phyloP scores from a whole-genome alignment of 2,888 invertebrate species.

The Drosophila melanosoma region DNA sequence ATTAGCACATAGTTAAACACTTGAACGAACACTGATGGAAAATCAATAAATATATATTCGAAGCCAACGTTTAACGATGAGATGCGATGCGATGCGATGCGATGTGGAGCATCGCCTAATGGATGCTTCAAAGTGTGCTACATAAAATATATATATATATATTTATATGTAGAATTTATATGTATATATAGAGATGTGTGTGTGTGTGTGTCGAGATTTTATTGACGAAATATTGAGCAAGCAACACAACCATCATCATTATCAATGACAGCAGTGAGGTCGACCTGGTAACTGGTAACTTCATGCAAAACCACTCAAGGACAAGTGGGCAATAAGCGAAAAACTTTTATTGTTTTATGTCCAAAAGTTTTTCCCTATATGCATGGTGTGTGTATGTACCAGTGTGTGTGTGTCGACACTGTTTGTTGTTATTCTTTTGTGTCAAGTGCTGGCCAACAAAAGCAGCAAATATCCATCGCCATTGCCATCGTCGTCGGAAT shows the following conservation, averaged over 20 bases:
- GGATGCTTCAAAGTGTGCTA: conserved; percentile 59
- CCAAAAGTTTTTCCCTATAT: conserved; percentile 57
- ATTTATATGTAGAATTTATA: conserved; percentile 7
- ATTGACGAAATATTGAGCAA: conserved; percentile 70
- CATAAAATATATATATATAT: conserved; percentile 22
- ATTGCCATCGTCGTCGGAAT: conserved; percentile 13
- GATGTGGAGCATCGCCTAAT: conserved; percentile 43
- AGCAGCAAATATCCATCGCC: conserved; percentile 11
- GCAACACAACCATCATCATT: not conserved
- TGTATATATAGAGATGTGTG: not conserved
- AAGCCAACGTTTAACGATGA: conserved; percentile 18
- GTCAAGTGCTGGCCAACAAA: conserved; percentile 46
- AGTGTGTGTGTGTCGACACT: conserved; percentile 1
- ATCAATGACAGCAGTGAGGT: not conserved
- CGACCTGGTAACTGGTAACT: conserved; percentile 54
- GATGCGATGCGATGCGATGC: conserved; percentile 8
- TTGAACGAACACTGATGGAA: conserved; percentile 75
- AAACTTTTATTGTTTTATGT: conserved; percentile 81
- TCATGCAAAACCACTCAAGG: conserved; percentile 80
- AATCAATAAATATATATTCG: conserved; percentile 65
- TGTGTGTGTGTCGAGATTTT: conserved; percentile 41
- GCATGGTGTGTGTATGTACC: conserved; percentile 3
- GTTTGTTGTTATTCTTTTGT: conserved; percentile 43
- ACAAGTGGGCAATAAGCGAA: conserved; percentile 81
- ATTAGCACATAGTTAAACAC: conserved; percentile 80